phyloP scores from a whole-genome alignment of 2,888 invertebrate species.

The Orthosia gothica region DNA sequence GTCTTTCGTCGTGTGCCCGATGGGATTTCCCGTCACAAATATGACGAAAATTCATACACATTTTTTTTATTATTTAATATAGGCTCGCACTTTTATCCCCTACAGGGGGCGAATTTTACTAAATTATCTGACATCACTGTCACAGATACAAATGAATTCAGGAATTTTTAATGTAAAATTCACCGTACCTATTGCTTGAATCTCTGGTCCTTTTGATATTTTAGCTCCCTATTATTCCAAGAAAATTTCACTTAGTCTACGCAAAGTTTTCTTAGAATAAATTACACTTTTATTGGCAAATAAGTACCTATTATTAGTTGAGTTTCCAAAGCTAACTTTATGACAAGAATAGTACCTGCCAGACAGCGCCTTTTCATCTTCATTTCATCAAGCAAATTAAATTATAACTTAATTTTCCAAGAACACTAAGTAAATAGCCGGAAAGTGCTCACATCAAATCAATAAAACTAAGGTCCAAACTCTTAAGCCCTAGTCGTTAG shows the following conservation, averaged over 20 bases:
- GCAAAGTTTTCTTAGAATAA: background rate
- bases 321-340: background rate
- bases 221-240: background rate
- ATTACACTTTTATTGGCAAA: background rate
- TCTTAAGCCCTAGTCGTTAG: constrained; percentile 26
- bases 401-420: constrained; percentile 23
- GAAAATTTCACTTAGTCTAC: background rate
- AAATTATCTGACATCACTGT: no score
- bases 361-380: background rate
- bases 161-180: no score
- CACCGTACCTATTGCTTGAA: no score
- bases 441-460: constrained; percentile 21
- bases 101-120: no score
- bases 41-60: no score
- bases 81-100: no score
- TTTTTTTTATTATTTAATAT: no score
- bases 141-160: no score
- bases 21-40: no score
- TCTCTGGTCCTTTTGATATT: background rate
- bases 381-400: background rate
- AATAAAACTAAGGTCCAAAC: constrained; percentile 38
- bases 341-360: background rate
- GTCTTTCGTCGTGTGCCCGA: no score
- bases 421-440: constrained; percentile 19
- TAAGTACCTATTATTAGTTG: background rate